Base-by-base conservation (phyloP, 2,113 vertebrate genomes). In the Neomonachus schauinslandi region DNA sequence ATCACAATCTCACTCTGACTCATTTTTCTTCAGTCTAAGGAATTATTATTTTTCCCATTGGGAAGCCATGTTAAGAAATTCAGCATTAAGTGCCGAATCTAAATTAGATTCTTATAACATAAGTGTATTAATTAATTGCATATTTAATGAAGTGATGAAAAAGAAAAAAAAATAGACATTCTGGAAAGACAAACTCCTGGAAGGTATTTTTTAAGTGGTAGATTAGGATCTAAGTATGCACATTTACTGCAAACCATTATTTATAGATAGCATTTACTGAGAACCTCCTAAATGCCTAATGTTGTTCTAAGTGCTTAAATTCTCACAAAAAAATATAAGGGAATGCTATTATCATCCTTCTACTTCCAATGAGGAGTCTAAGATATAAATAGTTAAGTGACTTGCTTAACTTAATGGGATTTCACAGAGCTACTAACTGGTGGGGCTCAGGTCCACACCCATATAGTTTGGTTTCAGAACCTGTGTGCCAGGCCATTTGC, bases 91-190 rank as follows among this genome's bases (percentile, higher is more conserved):
- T 5, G 3, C n/a, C 86, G 76, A 81, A 95, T 96, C 51, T 84
- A 65, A 57, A 86, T 76, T 96, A 96, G 21, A 81, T 81, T 93
- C 59, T 9, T 91, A 2, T 55, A 77, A 83, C 8, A 76, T 65
- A 95, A 97, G 49, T 36, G 53, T 21, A 91, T 97, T 91, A 94
- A 84, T 95, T 91, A 90, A 36, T 18, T 93, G 3, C 59, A 93
- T 10, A 67, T 69, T 80, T 95, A 96, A 84, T 63, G 57, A 93
- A 81, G 11, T 3, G 51, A 69, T 49, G 42, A 36, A 84, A 82
- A 67, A 33, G 63, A 87, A 69, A 7, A n/a, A 69, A 87, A 81
- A 12, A 92, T n/a, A 85, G 22, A 39, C 5, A 93, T 69, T 87
- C 24, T 55, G 71, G 63, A 95, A 74, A 92, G n/a, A 83, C 7